phyloP scores from a whole-genome alignment of 2,888 invertebrate species.

The Sacculina carcini region DNA sequence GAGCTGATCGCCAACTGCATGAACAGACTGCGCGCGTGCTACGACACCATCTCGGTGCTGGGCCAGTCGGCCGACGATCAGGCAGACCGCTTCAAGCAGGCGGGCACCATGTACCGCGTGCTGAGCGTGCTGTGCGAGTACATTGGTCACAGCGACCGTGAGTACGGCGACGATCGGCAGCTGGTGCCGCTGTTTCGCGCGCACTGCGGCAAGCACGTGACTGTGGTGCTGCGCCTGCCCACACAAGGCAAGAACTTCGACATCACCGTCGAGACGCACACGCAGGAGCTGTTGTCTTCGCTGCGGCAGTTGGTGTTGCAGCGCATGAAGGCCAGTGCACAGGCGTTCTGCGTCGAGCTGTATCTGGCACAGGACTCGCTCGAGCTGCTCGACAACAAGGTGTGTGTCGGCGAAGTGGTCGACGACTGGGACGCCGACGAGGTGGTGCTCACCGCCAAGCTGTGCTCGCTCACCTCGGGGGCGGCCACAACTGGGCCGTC shows the following conservation, averaged over 20 bases:
- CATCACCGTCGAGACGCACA: conserved; percentile 70
- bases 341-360: conserved; percentile 59
- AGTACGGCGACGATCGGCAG: conserved; percentile 47
- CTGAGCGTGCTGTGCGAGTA: conserved; percentile 85
- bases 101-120: conserved; percentile 68
- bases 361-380: conserved; percentile 66
- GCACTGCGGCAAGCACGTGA: conserved; percentile 65
- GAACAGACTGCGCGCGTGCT: conserved; percentile 34
- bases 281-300: conserved; percentile 72
- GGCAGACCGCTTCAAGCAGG: conserved; percentile 29
- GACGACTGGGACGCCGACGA: too few relatives aligned
- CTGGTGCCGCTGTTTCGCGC: conserved; percentile 68
- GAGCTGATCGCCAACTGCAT: conserved; percentile 13
- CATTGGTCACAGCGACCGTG: conserved; percentile 27
- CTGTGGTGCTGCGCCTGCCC: conserved; percentile 60
- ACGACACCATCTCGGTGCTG: conserved; percentile 46
- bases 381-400: conserved; percentile 61
- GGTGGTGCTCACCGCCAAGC: conserved; percentile 47
- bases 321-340: conserved; percentile 27
- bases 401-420: conserved; percentile 51
- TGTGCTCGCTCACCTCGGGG: conserved; percentile 21
- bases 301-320: conserved; percentile 49
- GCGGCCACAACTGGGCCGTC: conserved; percentile 41
- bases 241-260: conserved; percentile 55
- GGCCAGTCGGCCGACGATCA: conserved; percentile 27